Conservation (phyloP, 2,113 vertebrate genomes). For the Lonchura striata region DNA sequence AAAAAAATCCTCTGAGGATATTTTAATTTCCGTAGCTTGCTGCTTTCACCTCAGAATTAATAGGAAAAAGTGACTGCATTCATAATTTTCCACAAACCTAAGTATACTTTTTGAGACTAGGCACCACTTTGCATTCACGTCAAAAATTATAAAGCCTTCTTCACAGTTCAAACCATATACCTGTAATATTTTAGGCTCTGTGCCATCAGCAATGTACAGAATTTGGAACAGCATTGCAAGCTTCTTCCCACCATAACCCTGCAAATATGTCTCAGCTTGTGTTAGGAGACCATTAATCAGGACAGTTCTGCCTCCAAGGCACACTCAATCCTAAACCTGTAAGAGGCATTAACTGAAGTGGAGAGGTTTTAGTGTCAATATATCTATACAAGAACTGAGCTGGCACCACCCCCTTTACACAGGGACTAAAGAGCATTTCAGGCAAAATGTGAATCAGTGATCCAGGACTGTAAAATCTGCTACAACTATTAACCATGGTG, state of each 20-base stretch:
- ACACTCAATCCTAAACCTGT: neutral
- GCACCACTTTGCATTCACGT: neutral
- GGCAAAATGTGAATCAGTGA: neutral
- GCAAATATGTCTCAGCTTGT: neutral
- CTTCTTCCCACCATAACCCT: neutral
- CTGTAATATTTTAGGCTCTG: neutral
- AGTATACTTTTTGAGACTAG: neutral
- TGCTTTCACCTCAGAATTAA: neutral
- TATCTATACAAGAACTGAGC: neutral
- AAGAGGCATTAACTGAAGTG: neutral
- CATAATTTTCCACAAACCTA: neutral
- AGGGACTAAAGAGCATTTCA: neutral
- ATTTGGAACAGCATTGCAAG: neutral
- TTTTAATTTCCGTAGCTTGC: constrained; percentile 29
- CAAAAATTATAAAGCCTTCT: neutral
- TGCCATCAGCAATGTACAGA: neutral
- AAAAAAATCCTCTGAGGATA: neutral
- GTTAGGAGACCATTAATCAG: neutral
- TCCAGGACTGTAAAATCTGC: neutral
- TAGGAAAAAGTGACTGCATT: neutral
- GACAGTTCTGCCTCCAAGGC: neutral
- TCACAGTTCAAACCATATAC: neutral
- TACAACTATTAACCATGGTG: neutral
- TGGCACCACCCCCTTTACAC: neutral
- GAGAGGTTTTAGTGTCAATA: neutral